Base-by-base conservation (phyloP, 2,113 vertebrate genomes). In the Dendropsophus ebraccatus region DNA sequence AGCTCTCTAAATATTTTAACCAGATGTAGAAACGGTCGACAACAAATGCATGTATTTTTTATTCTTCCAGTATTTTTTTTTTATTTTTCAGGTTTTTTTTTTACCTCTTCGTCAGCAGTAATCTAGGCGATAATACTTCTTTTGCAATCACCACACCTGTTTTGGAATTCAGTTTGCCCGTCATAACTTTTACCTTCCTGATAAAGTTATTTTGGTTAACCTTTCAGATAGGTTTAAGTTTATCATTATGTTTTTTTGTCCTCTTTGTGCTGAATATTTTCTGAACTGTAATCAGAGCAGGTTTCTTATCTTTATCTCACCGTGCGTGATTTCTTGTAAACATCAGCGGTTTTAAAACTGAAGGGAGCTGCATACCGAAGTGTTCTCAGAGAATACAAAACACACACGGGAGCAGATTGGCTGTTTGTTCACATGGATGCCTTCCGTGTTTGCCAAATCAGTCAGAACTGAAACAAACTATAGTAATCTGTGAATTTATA, bases 281-380 rank as follows among this genome's bases (percentile, higher is more conserved):
- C 41, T 83, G 67, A 37, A 56, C 67, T 73, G 30, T 56, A 83
- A 73, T 32, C 50, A 73, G 30, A 83, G 35, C 32, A 25, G 69
- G n/a, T 41, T 47, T 45, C 82, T 83, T 83, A 74, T 83, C 82
- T 58, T 82, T 72, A 83, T 14, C 32, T 73, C 69, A 28, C 69
- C 82, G 69, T 56, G 35, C 9, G 30, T 47, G 56, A 81, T 81
- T 81, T 81, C 78, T 81, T 65, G 69, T 58, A 74, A 83, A 83
- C 69, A 83, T 74, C 82, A 56, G 67, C 65, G 41, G 69, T 74
- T 83, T 83, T 41, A 73, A 52, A 83, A 30, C 41, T 30, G 45
- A 65, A 81, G 37, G 62, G 25, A 28, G n/a, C 45, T 52, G 30
- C 81, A 83, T 72, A 52, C 65, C 67, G 54, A 35, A 72, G 47